Conservation (phyloP, 2,888 invertebrate genomes). For the Drosophila infuscata region DNA sequence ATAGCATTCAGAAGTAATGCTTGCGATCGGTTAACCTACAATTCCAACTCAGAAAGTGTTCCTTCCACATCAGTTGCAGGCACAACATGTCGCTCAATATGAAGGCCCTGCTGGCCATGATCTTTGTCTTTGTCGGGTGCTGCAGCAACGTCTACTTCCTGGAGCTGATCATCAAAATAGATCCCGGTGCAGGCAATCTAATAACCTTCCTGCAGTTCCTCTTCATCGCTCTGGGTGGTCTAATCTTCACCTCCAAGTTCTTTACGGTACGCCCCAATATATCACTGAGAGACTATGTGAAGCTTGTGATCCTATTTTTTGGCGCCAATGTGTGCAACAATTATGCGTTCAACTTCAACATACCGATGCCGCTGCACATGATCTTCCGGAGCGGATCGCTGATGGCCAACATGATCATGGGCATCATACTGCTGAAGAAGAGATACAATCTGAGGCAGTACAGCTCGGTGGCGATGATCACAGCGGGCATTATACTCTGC, state of each 20-base stretch:
- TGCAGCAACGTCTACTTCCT: slow-evolving; percentile 95
- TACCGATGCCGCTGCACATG: slow-evolving; percentile 99
- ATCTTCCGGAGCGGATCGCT: slow-evolving; percentile 98
- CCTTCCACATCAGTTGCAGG: slow-evolving; percentile 5
- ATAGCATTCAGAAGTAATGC: not conserved
- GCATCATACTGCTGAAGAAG: slow-evolving; percentile 95
- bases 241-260: slow-evolving; percentile 93
- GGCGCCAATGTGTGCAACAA: slow-evolving; percentile 96
- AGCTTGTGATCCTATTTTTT: slow-evolving; percentile 95
- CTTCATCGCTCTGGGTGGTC: slow-evolving; percentile 95
- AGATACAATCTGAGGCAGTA: slow-evolving; percentile 94
- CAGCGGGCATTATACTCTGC: slow-evolving; percentile 94
- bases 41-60: not conserved
- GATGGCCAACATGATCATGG: slow-evolving; percentile 98
- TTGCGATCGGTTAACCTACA: not conserved
- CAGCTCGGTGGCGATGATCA: slow-evolving; percentile 96
- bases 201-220: slow-evolving; percentile 98
- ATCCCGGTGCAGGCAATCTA: slow-evolving; percentile 96
- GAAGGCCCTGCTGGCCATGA: slow-evolving; percentile 89
- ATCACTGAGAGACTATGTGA: slow-evolving; percentile 91
- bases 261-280: slow-evolving; percentile 91
- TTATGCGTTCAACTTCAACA: slow-evolving; percentile 97
- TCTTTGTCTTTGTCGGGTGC: slow-evolving; percentile 93
- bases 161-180: slow-evolving; percentile 94
- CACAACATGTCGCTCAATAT: slow-evolving; percentile 69